Evolutionary conservation across 2,797 vertebrate genomes (phyloP), one percentile per base, ranked within the genome.

Genomic region (Spea hammondii): DNA sequence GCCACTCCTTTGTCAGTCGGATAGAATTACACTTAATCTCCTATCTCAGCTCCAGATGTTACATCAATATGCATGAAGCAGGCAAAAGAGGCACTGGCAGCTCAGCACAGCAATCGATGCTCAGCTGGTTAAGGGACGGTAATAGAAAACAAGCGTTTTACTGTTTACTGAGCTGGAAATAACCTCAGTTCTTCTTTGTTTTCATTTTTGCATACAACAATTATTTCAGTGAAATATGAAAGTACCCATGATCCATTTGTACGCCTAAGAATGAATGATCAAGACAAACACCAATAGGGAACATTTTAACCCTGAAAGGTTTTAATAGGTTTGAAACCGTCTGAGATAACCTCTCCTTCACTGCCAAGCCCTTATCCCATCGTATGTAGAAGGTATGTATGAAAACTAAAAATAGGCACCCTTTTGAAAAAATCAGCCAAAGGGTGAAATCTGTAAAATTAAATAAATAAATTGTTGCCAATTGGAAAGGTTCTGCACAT

Each of bases 1-100:
- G 74, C 78, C 77, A 83, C 4, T 51, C 76, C 81, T 44, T 84
- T 83, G 84, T 82, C 87, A 84, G 83, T 85, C 83, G 80, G 84
- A 87, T 85, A 79, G 74, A 84, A 86, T 86, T 62, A 77, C 75
- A 32, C 64, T 9, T 5, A 32, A 57, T 72, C 11, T 69, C 77
- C 74, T 32, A 82, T 14, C 77, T 12, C 75, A 2, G 78, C 72
- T 17, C 77, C 82, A 64, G 76, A 83, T 44, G 59, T 47, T 10
- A 55, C 80, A 81, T 85, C 85, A 74, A 74, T 84, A 85, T 85
- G 86, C 83, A 77, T 83, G 13, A 66, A 2, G 3, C 66, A 74
- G 73, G 70, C 0, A 45, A 72, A 60, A 54, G 66, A 72, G 74
- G 54, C 14, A 48, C 46, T 59, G 74, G 74, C 79, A 77, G 74